These are phyloP conservation scores for Mongoloraphidia duomilia DNA, from an alignment of 2,888 invertebrate genomes.

Conservation along the genomic window DNA sequence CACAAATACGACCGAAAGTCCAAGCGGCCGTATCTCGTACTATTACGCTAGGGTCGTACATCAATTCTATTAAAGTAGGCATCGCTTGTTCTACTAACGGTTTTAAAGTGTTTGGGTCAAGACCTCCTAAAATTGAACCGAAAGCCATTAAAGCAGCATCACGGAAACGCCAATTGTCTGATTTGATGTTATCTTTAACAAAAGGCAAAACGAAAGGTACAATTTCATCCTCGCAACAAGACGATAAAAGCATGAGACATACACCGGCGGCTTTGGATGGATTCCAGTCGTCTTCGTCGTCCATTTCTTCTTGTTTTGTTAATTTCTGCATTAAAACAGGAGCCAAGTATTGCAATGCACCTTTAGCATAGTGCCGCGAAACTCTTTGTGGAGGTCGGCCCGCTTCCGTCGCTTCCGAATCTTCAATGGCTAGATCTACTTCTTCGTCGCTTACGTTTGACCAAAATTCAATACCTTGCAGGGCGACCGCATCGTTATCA, in stretches of 20 bases:
- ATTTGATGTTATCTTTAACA: slow-evolving; percentile 87
- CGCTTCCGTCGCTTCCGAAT: slow-evolving; percentile 83
- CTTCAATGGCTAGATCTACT: slow-evolving; percentile 87
- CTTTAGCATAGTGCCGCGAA: slow-evolving; percentile 95
- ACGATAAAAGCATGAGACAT: slow-evolving; percentile 92
- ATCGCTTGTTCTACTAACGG: slow-evolving; percentile 93
- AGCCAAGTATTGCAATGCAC: slow-evolving; percentile 86
- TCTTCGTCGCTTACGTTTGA: slow-evolving; percentile 99
- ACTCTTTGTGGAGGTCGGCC: slow-evolving; percentile 85
- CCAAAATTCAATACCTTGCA: slow-evolving; percentile 99
- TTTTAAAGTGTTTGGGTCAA: slow-evolving; percentile 74
- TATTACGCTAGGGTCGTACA: slow-evolving; percentile 87
- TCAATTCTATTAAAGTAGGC: slow-evolving; percentile 84
- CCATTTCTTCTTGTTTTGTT: slow-evolving; percentile 92
- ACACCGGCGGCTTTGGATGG: slow-evolving; percentile 99
- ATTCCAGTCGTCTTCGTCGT: slow-evolving; percentile 99
- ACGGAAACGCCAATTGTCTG: slow-evolving; percentile 80
- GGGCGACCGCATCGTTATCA: slow-evolving; percentile 85
- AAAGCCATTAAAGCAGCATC: slow-evolving; percentile 86
- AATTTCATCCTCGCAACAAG: slow-evolving; percentile 94
- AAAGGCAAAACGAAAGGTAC: slow-evolving; percentile 94
- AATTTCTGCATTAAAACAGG: slow-evolving; percentile 88
- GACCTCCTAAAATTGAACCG: slow-evolving; percentile 55
- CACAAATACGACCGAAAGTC: slow-evolving; percentile 96
- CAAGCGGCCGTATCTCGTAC: slow-evolving; percentile 96